phyloP scores from a whole-genome alignment of 2,797 vertebrate species.

The Premnoplex brunnescens region DNA sequence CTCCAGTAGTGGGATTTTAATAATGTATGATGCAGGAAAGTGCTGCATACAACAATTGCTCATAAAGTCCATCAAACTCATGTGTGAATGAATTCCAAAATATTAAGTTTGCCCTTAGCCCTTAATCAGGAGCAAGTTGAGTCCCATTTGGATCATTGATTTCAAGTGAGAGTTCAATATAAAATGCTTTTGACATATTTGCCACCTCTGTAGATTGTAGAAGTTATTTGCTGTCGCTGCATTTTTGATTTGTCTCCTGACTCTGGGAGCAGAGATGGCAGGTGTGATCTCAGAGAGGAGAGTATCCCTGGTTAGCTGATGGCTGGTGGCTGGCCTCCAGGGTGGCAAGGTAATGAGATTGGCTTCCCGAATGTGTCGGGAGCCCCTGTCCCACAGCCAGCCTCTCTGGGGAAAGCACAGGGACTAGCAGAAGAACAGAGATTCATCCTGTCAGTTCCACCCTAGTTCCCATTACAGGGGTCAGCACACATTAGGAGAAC shows the following conservation, averaged over 20 bases:
- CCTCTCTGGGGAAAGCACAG: background rate
- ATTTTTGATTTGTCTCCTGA: background rate
- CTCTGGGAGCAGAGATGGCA: background rate
- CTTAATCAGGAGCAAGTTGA: background rate
- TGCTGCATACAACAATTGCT: background rate
- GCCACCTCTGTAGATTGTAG: background rate
- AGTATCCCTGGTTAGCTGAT: background rate
- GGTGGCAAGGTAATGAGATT: background rate
- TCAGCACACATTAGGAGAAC: background rate
- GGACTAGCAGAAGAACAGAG: background rate
- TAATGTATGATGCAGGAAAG: background rate
- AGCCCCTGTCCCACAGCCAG: background rate
- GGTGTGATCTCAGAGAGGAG: background rate
- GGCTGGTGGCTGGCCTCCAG: background rate
- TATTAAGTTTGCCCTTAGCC: background rate
- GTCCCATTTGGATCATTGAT: slow-evolving; percentile 17
- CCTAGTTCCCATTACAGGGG: background rate
- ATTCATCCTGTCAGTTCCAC: background rate
- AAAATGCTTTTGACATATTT: slow-evolving; percentile 32
- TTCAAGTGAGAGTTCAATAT: background rate
- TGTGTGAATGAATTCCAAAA: background rate
- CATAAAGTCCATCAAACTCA: background rate
- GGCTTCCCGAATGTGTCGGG: background rate
- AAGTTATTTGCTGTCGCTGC: background rate
- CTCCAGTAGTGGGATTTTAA: background rate